Base-by-base conservation (phyloP, 2,888 invertebrate species). In the Drosophila leonis region DNA sequence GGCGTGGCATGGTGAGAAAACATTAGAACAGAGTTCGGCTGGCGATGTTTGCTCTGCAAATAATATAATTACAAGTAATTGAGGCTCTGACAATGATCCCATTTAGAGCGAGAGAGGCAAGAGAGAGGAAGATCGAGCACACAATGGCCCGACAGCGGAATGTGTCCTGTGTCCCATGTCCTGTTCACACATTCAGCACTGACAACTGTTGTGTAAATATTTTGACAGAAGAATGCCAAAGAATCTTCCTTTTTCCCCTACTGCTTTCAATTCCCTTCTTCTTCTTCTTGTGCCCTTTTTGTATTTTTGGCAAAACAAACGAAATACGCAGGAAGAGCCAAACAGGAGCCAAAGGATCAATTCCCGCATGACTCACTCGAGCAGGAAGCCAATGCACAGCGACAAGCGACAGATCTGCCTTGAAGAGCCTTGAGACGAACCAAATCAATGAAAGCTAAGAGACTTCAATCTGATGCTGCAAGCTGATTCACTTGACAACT, bases 141-240 rank as follows among this genome's bases (percentile, higher is more conserved):
- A 77, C 64, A 65, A 75, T 51, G 65, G 44, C 5, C 20, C n/a
- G 20, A 44, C 39, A n/a, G 7, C 48, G 59, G 66, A 73, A 73
- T 72, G 65, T 71, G 65, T 71, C 71, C 64, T 60, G 48, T 60
- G 54, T 49, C 44, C 41, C 48, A 39, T 62, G 51, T 68, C 56
- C 56, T 62, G 48, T 63, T 64, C 65, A 49, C 77, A 62, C 61
- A 66, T 72, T 44, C 78, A 72, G 57, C 49, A 1, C 86, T 90
- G 87, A 90, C 90, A 90, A 82, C 71, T 82, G 81, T 81, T 81
- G 88, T 82, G 83, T 90, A 82, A 88, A 88, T 88, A 88, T 88
- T 88, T 88, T 88, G 88, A 88, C 90, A 88, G 86, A 90, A 88
- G 90, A 88, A 90, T 88, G 88, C 90, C 90, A 90, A 82, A 79